Percentiles rank a stretch among this genome's conserved stretches.
phyloP scores from a whole-genome alignment of 2,797 vertebrate genomes.

The Anableps anableps region DNA sequence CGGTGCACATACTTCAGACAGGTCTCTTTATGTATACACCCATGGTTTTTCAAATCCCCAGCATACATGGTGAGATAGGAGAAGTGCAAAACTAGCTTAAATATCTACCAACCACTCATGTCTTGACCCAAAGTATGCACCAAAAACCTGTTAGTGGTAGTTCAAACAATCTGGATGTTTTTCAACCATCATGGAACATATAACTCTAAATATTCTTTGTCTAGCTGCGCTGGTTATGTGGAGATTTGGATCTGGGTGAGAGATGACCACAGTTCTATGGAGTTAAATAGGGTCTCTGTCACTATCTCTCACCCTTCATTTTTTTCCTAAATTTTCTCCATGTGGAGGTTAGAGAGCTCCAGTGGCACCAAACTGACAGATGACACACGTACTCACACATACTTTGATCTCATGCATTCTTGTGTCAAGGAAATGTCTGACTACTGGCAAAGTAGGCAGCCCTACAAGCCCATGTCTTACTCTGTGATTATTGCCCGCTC shows the following conservation, averaged over 20 bases:
- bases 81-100: no score
- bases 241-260: neutral
- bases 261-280: neutral
- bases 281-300: neutral
- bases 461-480: slow-evolving; percentile 39
- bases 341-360: slow-evolving; percentile 52
- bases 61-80: no score
- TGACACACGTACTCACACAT: slow-evolving; percentile 35
- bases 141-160: no score
- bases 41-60: no score
- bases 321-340: slow-evolving; percentile 66
- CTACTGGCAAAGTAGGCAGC: slow-evolving; percentile 66
- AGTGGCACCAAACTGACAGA: slow-evolving; percentile 36
- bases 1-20: no score
- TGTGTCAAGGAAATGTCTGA: slow-evolving; percentile 70
- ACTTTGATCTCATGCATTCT: slow-evolving; percentile 72
- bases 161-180: neutral
- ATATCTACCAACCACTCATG: no score
- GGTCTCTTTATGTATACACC: no score
- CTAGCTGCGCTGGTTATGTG: neutral
- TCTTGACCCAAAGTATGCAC: no score
- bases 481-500: slow-evolving; percentile 46
- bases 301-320: slow-evolving; percentile 22
- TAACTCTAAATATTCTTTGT: neutral
- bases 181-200: no score